These are phyloP conservation scores for Cyanoliseus patagonus DNA, from an alignment of 2,113 vertebrate species.

Conservation along the genomic window DNA sequence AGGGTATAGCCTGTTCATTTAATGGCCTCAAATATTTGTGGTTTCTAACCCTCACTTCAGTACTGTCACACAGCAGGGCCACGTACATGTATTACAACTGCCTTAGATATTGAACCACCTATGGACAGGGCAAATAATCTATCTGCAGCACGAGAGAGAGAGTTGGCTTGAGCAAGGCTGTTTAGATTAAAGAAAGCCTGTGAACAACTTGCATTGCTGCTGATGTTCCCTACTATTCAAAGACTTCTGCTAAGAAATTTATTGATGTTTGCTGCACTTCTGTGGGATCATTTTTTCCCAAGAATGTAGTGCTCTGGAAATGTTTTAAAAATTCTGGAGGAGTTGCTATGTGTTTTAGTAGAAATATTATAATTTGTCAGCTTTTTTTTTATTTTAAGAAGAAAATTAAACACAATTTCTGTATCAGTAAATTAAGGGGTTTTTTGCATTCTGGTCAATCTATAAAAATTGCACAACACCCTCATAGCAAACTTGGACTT, in stretches of 20 bases:
- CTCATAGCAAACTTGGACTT: background rate
- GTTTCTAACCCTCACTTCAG: background rate
- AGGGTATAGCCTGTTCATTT: constrained; percentile 33
- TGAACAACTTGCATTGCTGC: background rate
- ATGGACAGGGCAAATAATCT: background rate
- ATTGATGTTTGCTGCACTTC: background rate
- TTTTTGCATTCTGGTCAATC: background rate
- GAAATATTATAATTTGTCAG: background rate
- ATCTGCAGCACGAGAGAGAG: background rate
- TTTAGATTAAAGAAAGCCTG: background rate
- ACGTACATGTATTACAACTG: background rate
- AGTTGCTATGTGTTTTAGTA: background rate
- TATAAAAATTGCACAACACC: background rate
- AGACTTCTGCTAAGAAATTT: background rate
- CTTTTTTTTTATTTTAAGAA: background rate
- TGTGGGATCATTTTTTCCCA: background rate
- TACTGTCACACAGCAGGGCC: background rate
- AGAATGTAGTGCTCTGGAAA: background rate
- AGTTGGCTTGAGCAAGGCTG: background rate
- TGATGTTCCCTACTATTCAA: background rate
- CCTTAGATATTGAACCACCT: background rate
- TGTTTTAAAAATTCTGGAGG: background rate
- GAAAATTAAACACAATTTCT: background rate
- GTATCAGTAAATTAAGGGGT: background rate
- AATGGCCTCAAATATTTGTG: constrained; percentile 23